Percentiles rank a stretch among this genome's conserved stretches.
Conservation (phyloP, 2,888 invertebrate species). For the Tiliacea citrago region DNA sequence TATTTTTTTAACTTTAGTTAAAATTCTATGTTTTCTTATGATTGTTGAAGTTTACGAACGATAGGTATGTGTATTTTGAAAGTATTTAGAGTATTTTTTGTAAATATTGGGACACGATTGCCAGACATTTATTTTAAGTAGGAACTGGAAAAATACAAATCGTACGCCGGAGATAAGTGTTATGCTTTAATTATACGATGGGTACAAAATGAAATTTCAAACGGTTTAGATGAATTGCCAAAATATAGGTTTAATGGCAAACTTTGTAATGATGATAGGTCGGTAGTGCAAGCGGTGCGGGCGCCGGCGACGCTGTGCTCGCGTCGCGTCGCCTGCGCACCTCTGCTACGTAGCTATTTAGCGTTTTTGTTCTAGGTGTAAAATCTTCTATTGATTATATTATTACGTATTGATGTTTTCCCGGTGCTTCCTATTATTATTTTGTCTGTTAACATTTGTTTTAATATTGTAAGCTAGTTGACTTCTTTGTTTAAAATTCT, state of each 20-base stretch:
- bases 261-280: conserved; percentile 60
- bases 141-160: conserved; percentile 67
- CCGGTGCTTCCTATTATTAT: conserved; percentile 89
- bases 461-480: conserved; percentile 84
- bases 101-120: conserved; percentile 79
- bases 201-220: conserved; percentile 69
- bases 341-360: conserved; percentile 61
- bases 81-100: conserved; percentile 74
- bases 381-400: conserved; percentile 79
- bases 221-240: conserved; percentile 66
- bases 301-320: conserved; percentile 35
- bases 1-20: conserved; percentile 78
- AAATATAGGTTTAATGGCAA: conserved; percentile 67
- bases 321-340: conserved; percentile 23
- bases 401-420: conserved; percentile 78
- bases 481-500: conserved; percentile 82
- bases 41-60: conserved; percentile 81
- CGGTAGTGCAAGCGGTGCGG: conserved; percentile 50
- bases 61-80: conserved; percentile 74
- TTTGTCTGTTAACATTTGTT: conserved; percentile 88
- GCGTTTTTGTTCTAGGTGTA: conserved; percentile 78
- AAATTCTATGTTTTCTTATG: conserved; percentile 76
- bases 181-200: conserved; percentile 65
- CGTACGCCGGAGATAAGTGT: conserved; percentile 59
- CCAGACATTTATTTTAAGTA: conserved; percentile 78